phyloP scores from a whole-genome alignment of 2,797 vertebrate genomes.

The Hipposideros larvatus region DNA sequence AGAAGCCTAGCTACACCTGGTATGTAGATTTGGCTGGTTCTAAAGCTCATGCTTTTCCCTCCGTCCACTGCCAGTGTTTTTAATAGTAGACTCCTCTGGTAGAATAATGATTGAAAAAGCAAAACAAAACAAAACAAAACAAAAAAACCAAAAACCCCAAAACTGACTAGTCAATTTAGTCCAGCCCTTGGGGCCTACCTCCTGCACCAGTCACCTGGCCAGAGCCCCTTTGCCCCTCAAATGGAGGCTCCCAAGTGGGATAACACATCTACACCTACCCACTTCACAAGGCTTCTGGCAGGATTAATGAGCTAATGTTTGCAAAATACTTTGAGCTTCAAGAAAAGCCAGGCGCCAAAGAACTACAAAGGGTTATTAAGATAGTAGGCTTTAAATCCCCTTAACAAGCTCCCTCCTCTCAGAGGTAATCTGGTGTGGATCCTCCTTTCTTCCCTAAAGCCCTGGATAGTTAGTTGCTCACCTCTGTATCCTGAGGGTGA shows the following conservation, averaged over 20 bases:
- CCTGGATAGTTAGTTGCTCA: slow-evolving; percentile 16
- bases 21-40: background rate
- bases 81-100: background rate
- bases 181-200: background rate
- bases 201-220: background rate
- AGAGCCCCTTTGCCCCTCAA: background rate
- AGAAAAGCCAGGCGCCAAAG: slow-evolving; percentile 81
- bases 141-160: background rate
- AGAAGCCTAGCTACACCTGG: background rate
- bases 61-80: background rate
- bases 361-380: slow-evolving; percentile 83
- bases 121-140: background rate
- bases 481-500: slow-evolving; percentile 4
- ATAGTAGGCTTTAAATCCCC: slow-evolving; percentile 80
- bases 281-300: slow-evolving; percentile 77
- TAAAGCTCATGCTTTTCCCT: background rate
- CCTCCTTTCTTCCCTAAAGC: slow-evolving; percentile 42
- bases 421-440: slow-evolving; percentile 71
- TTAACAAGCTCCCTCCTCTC: slow-evolving; percentile 79
- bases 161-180: background rate
- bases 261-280: slow-evolving; percentile 76
- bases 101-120: background rate
- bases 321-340: slow-evolving; percentile 83
- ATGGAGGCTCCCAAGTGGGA: slow-evolving; percentile 65
- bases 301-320: slow-evolving; percentile 85